These are phyloP conservation scores for Cochlearius cochlearius DNA, from an alignment of 2,113 vertebrate genomes.

Conservation along the genomic window DNA sequence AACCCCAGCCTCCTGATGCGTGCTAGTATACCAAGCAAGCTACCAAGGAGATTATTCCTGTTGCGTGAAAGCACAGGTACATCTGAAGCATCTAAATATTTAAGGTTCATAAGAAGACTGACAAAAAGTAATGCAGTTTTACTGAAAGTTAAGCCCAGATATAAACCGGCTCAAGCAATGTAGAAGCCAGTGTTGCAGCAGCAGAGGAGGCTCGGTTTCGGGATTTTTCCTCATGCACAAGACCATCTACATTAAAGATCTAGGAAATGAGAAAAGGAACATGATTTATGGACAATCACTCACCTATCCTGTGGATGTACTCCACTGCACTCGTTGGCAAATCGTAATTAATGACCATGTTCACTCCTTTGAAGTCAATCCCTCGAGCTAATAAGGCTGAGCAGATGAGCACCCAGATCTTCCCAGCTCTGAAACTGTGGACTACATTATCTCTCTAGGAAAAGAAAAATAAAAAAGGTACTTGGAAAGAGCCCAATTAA, in stretches of 20 bases:
- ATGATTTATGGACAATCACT: neutral
- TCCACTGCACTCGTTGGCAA: slow-evolving; percentile 93
- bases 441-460: slow-evolving; percentile 90
- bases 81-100: neutral
- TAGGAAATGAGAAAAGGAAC: neutral
- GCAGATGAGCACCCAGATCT: slow-evolving; percentile 98
- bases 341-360: slow-evolving; percentile 95
- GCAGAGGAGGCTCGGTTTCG: neutral
- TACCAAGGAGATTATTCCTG: neutral
- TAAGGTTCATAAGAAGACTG: neutral
- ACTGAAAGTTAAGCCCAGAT: neutral
- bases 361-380: slow-evolving; percentile 97
- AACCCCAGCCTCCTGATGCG: neutral
- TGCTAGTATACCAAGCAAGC: fast-evolving
- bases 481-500: neutral
- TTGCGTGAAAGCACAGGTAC: neutral
- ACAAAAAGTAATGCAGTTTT: neutral
- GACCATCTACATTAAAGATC: neutral
- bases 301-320: slow-evolving; percentile 96
- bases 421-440: slow-evolving; percentile 90
- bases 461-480: neutral
- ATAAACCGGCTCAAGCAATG: neutral
- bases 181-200: neutral
- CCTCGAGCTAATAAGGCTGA: slow-evolving; percentile 93
- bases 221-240: neutral